These are phyloP conservation scores for Chymomyza amoena DNA, from an alignment of 2,888 invertebrate species.

Conservation along the genomic window DNA sequence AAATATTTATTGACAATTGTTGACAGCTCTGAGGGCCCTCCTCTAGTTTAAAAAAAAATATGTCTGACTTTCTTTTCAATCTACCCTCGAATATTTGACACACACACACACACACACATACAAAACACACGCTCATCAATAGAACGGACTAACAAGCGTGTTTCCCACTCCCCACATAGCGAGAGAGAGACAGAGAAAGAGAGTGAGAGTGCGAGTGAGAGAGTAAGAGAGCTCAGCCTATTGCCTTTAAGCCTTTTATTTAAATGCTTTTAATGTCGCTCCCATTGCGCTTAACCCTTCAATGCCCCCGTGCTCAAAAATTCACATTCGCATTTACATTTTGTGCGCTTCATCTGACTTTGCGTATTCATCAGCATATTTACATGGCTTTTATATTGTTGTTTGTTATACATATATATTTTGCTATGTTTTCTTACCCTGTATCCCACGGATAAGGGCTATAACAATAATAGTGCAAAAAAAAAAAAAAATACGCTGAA, in stretches of 20 bases:
- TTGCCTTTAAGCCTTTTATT: slow-evolving; percentile 54
- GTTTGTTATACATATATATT: slow-evolving; percentile 34
- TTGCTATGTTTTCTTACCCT: no score
- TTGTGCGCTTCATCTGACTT: slow-evolving; percentile 58
- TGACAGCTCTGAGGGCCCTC: no score
- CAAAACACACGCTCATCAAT: not conserved
- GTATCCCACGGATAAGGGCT: not conserved
- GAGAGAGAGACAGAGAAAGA: no score
- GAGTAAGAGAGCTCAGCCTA: not conserved
- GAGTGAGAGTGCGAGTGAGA: no score
- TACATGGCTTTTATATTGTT: slow-evolving; percentile 61
- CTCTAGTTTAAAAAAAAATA: no score
- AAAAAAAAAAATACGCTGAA: no score
- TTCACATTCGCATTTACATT: slow-evolving; percentile 50
- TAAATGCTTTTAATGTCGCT: not conserved
- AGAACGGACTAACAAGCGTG: not conserved
- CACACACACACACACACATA: no score
- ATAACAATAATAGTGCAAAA: no score
- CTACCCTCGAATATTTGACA: no score
- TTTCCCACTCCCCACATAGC: no score
- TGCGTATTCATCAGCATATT: slow-evolving; percentile 64
- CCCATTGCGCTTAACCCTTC: slow-evolving; percentile 27
- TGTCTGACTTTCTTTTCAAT: no score
- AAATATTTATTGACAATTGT: no score
- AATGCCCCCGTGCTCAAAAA: not conserved